Base-by-base conservation (phyloP, 2,888 invertebrate species). In the Euzetes globulus region DNA sequence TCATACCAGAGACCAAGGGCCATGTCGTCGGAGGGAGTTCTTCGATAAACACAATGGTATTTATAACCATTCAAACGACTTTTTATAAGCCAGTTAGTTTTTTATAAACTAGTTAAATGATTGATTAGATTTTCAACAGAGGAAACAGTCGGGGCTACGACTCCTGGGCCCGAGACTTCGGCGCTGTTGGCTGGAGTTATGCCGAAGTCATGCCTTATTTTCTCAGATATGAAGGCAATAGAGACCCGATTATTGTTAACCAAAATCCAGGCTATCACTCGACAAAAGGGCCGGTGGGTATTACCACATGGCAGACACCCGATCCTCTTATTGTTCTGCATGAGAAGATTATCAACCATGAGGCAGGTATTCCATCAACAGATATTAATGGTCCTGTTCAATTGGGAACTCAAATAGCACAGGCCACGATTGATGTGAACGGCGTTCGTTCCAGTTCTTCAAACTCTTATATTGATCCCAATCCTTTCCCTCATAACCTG, bases 21-120 rank as follows among this genome's bases (percentile, higher is more conserved):
- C 93, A 92, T 84, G 92, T 92, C 0, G 85, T 93, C 0, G 93
- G 93, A 0, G 94, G 94, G 0, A 91, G 91, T 3, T 91, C 91
- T 47, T 92, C 92, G 0, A 85, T 94, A 0, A 94, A 94, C 81
- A 91, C 91, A 0, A 93, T 94, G 93, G 86, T 93, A 0, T 94
- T 94, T 7, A 33, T 9, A 41, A 41, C 13, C 41, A 41, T 41
- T 9, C 1, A 41, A 9, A 41, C 7, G 1, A 41, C 41, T 41
- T 9, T 9, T 41, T 9, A 41, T 9, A 41, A 9, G 41, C n/a
- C n/a, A n/a, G n/a, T n/a, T n/a, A n/a, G n/a, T n/a, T n/a, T n/a
- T n/a, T n/a, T n/a, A n/a, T n/a, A n/a, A n/a, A n/a, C n/a, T n/a
- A n/a, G n/a, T n/a, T n/a, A n/a, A n/a, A n/a, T n/a, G 1, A 41